phyloP scores from a whole-genome alignment of 92 coral and sea anemone genomes.

The Hydrozoanthus gracilis region DNA sequence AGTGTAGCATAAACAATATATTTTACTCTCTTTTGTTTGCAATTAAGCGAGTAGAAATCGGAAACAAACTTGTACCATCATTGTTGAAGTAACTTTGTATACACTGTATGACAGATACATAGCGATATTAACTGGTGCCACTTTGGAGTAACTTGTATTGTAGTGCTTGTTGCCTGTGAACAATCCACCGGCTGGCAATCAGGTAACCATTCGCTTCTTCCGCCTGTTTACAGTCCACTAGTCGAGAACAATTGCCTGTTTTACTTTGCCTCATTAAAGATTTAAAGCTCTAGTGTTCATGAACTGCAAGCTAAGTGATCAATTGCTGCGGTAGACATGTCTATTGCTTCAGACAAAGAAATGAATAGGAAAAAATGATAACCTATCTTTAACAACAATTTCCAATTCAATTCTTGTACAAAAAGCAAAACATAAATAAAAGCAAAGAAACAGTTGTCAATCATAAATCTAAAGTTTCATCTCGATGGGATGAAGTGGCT shows the following conservation, averaged over 20 bases:
- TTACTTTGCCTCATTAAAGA: conserved; percentile 32
- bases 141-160: neutral
- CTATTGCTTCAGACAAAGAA: conserved; percentile 17
- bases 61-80: neutral
- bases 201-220: conserved; percentile 3
- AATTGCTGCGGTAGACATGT: conserved; percentile 27
- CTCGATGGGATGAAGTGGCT: conserved; percentile 17
- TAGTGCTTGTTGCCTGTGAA: neutral
- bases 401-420: neutral
- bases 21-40: neutral
- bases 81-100: neutral
- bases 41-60: neutral
- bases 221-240: conserved; percentile 32
- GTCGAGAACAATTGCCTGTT: conserved; percentile 42
- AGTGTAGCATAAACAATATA: neutral
- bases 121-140: neutral
- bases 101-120: neutral
- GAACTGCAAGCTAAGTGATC: conserved; percentile 33
- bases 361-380: conserved; percentile 11
- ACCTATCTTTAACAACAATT: neutral
- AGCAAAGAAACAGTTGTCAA: neutral
- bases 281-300: conserved; percentile 46
- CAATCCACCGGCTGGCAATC: neutral
- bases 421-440: neutral
- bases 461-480: neutral